Percentiles rank a stretch among this genome's conserved stretches.
Conservation (phyloP, 2,888 invertebrate species). For the Lissonota sp. region DNA sequence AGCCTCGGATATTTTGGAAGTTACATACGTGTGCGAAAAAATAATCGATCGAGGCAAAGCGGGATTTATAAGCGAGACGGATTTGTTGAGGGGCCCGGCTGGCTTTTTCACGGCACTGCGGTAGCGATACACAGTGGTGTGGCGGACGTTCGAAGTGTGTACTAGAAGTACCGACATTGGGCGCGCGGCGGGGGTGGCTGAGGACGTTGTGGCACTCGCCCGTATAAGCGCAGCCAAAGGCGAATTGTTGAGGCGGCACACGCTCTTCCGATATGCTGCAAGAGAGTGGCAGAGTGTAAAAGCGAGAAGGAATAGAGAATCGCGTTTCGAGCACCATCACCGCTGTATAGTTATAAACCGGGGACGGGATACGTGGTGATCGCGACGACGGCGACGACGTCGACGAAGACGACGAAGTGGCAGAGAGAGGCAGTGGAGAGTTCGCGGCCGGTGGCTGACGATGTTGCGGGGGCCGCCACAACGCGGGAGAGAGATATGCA, state of each 20-base stretch:
- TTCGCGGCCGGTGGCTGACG: conserved; percentile 54
- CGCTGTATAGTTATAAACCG: conserved; percentile 30
- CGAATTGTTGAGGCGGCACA: conserved; percentile 51
- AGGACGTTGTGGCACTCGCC: conserved; percentile 24
- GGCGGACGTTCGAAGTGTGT: conserved; percentile 57
- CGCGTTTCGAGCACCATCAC: conserved; percentile 47
- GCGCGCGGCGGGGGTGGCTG: conserved; percentile 48
- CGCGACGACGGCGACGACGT: conserved; percentile 49
- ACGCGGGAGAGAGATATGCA: conserved; percentile 47
- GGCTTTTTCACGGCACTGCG: conserved; percentile 60
- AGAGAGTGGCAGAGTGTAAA: conserved; percentile 3
- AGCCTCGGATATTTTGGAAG: too few species aligned
- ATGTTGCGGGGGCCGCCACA: conserved; percentile 35
- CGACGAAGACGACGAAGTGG: conserved; percentile 67
- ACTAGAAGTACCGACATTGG: conserved; percentile 41
- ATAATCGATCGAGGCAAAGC: conserved; percentile 8
- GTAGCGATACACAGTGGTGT: conserved; percentile 37
- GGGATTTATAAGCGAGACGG: conserved; percentile 40
- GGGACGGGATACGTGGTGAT: conserved; percentile 29
- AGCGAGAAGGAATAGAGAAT: conserved; percentile 43
- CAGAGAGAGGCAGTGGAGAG: conserved; percentile 18
- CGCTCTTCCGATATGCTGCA: conserved; percentile 29
- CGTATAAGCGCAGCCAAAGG: conserved; percentile 43
- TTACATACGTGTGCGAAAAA: neutral
- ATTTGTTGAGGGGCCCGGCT: conserved; percentile 46